phyloP scores from a whole-genome alignment of 2,888 invertebrate genomes.

The Cheilosia vulpina region DNA sequence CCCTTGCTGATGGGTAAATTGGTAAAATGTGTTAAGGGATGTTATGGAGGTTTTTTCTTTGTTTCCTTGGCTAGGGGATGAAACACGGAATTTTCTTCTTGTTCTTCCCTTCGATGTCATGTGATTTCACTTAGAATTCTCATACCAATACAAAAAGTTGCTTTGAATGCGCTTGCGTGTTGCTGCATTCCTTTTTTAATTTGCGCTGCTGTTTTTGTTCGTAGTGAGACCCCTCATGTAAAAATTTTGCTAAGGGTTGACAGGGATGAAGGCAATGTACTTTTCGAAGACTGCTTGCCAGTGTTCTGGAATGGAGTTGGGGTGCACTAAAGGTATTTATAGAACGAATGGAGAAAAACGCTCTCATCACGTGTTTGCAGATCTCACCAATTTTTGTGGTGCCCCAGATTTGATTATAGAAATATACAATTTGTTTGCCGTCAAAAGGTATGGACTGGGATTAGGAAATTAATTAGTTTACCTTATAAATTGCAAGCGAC shows the following conservation, averaged over 20 bases:
- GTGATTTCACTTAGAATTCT: conserved; percentile 65
- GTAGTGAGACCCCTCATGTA: conserved; percentile 11
- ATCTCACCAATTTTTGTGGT: conserved; percentile 61
- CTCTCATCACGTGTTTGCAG: conserved; percentile 64
- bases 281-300: conserved; percentile 13
- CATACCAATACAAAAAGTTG: conserved; percentile 39
- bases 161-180: conserved; percentile 64
- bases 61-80: conserved; percentile 61
- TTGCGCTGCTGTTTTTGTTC: conserved; percentile 25
- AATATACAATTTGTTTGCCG: conserved; percentile 2
- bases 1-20: conserved; percentile 17
- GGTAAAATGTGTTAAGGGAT: conserved; percentile 41
- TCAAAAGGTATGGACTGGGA: background rate
- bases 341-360: conserved; percentile 18
- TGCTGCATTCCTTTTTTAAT: conserved; percentile 63
- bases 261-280: background rate
- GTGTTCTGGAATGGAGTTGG: conserved; percentile 23
- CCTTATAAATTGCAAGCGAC: background rate
- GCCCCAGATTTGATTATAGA: conserved; percentile 53
- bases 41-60: conserved; percentile 49
- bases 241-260: conserved; percentile 20
- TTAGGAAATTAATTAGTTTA: background rate
- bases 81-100: conserved; percentile 54
- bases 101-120: conserved; percentile 53
- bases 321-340: conserved; percentile 30